Conservation (phyloP, 2,113 vertebrate genomes). For the Paracanthobrama guichenoti region DNA sequence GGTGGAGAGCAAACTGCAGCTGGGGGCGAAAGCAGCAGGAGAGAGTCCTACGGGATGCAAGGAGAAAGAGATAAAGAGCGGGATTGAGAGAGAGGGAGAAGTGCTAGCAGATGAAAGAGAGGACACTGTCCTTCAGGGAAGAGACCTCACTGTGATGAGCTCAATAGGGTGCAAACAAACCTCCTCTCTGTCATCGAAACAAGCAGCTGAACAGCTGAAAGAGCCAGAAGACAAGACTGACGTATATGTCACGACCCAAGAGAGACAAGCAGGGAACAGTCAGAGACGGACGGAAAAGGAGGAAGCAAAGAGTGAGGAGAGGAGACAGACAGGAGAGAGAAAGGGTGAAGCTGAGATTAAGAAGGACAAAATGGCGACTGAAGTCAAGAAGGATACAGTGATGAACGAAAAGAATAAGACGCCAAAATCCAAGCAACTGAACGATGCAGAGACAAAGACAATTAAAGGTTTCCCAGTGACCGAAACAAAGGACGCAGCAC, state of each 20-base stretch:
- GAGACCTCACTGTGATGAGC: background rate
- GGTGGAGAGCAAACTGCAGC: background rate
- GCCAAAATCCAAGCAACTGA: too few relatives aligned
- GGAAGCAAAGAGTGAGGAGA: conserved; percentile 1
- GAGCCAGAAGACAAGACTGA: background rate
- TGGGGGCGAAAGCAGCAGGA: background rate
- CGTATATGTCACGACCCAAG: conserved; percentile 19
- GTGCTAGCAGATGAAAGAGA: background rate
- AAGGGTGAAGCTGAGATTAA: background rate
- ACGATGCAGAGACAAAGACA: conserved; percentile 60
- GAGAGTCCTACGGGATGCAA: conserved; percentile 2
- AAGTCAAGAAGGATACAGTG: background rate
- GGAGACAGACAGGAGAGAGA: background rate
- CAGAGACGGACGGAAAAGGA: conserved; percentile 40
- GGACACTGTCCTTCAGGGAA: background rate
- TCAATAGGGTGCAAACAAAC: conserved; percentile 5
- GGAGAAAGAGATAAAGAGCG: background rate
- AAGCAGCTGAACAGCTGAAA: background rate
- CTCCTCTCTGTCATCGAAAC: background rate
- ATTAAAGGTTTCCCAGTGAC: background rate
- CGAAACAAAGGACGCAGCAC: conserved; percentile 12
- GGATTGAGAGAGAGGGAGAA: background rate
- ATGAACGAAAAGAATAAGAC: background rate
- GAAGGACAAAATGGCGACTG: background rate
- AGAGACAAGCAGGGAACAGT: background rate